These are phyloP conservation scores for Tricholaema leucomelas DNA, from an alignment of 2,113 vertebrate genomes.

Conservation along the genomic window DNA sequence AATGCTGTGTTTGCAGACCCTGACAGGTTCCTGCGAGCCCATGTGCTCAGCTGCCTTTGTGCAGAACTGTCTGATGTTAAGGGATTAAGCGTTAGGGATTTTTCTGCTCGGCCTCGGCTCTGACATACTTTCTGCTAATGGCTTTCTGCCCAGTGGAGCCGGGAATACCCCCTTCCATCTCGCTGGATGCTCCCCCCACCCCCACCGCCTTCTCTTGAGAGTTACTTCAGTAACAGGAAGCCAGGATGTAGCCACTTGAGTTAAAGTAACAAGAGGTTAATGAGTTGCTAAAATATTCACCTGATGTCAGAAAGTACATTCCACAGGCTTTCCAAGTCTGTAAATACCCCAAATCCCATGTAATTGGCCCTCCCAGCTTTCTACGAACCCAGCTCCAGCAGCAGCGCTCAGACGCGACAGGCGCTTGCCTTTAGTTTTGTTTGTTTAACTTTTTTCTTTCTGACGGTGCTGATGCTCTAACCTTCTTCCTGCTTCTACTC, in stretches of 20 bases:
- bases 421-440: neutral
- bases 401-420: neutral
- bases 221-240: neutral
- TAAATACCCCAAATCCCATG: neutral
- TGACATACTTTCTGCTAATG: neutral
- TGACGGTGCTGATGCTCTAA: constrained; percentile 41
- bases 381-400: neutral
- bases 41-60: neutral
- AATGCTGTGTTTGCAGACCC: neutral
- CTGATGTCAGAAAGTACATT: constrained; percentile 35
- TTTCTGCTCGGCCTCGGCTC: neutral
- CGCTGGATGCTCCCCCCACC: neutral
- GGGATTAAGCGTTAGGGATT: neutral
- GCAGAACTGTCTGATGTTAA: neutral
- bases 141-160: neutral
- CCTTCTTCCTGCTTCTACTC: constrained; percentile 39
- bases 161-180: neutral
- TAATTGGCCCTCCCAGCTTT: neutral
- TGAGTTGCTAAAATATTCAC: constrained; percentile 41
- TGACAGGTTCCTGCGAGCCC: accelerated
- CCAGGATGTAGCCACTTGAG: neutral
- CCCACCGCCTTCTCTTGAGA: neutral
- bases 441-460: constrained; percentile 60
- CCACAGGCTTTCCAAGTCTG: neutral
- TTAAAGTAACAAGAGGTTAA: constrained; percentile 26